Base-by-base conservation (phyloP, 1,140 invertebrate species). In the Wasmannia auropunctata region DNA sequence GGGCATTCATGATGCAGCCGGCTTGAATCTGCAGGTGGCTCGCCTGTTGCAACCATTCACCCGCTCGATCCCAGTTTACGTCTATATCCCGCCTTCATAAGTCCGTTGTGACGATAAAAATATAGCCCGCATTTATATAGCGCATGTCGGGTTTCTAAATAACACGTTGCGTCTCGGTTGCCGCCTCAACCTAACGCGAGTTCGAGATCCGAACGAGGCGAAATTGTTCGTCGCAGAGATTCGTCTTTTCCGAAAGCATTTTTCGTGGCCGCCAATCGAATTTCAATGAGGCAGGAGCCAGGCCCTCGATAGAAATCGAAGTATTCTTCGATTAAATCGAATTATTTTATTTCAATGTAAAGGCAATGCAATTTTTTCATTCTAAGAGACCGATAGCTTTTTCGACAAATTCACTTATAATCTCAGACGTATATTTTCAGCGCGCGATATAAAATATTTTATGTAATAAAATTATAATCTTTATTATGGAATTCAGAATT, bases 21-120 rank as follows among this genome's bases (percentile, higher is more conserved):
- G 79, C 79, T 74, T 43, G 79, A 83, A 72, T 83, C 67, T 74
- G 79, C 79, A 83, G 79, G 79, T 83, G 79, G 67, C 79, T 83
- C 79, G 79, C 67, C 67, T 83, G 79, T 83, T 83, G 79, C 79
- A 83, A 72, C 67, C 37, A 31, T 83, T 83, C 37, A 54, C 14
- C 46, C 31, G 65, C 63, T 54, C 63, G 76, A 69, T 67, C 8
- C 40, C 60, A 34, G 62, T 37, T 79, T 49, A 79, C 76, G 19
- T 65, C 43, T 58, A 80, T 70, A 80, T 70, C 16, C 34, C 65
- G 19, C 37, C 49, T 43, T 72, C 34, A 3, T 25, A 25, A 49
- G 7, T 40, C 37, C 60, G 28, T 22, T 6, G 19, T 31, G 40
- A 8, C 49, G 37, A 70, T 72, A 83, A 83, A 83, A 60, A 46